These are phyloP conservation scores for Dasypogon diadema DNA, from an alignment of 2,888 invertebrate species.

Conservation along the genomic window DNA sequence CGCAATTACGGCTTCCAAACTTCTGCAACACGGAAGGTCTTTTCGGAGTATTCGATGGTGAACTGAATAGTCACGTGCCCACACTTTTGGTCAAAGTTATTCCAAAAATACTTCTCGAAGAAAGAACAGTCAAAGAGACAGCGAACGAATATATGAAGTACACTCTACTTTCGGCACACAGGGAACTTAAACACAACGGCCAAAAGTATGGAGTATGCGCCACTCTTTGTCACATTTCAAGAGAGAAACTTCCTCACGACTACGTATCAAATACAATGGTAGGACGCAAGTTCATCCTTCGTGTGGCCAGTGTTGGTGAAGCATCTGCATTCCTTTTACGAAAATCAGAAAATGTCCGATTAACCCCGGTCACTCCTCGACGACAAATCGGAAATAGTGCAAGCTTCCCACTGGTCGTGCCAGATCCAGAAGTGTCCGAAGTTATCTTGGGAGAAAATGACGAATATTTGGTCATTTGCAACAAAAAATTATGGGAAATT, in stretches of 20 bases:
- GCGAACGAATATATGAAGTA: constrained; percentile 87
- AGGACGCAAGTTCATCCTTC: constrained; percentile 75
- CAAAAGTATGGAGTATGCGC: constrained; percentile 80
- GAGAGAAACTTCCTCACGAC: constrained; percentile 72
- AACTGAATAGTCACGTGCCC: constrained; percentile 78
- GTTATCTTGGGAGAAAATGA: constrained; percentile 83
- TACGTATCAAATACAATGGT: constrained; percentile 70
- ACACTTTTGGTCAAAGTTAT: constrained; percentile 79
- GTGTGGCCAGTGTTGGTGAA: constrained; percentile 82
- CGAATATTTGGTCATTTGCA: constrained; percentile 85
- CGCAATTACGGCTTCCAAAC: constrained; percentile 81
- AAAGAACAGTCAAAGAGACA: constrained; percentile 84
- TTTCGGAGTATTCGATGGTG: constrained; percentile 86
- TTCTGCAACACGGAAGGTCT: constrained; percentile 86
- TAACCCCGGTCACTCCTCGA: constrained; percentile 73
- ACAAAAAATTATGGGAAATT: constrained; percentile 86
- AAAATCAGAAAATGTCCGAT: constrained; percentile 75
- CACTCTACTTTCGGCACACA: constrained; percentile 83
- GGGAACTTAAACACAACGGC: constrained; percentile 80
- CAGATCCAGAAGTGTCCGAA: constrained; percentile 83
- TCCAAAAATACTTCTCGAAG: constrained; percentile 84
- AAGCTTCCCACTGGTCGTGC: constrained; percentile 76
- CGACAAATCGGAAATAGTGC: constrained; percentile 77
- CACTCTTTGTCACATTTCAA: constrained; percentile 79
- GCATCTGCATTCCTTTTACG: constrained; percentile 81